Base-by-base conservation (phyloP, 2,888 invertebrate species). In the Penaeus monodon region DNA sequence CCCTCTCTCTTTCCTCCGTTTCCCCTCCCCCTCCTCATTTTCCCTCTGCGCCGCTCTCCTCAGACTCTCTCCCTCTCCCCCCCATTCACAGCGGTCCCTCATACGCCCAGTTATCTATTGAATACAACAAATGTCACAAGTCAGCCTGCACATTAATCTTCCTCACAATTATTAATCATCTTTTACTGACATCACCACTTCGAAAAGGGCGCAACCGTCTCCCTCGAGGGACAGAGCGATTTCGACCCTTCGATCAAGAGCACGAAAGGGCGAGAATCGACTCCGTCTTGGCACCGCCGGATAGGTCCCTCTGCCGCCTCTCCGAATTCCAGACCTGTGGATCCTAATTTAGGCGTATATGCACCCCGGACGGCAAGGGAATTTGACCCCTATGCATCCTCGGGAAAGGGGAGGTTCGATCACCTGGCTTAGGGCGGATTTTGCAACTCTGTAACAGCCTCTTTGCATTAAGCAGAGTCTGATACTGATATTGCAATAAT, bases 81-180 rank as follows among this genome's bases (percentile, higher is more conserved):
- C 17, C 33, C 73, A 29, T 73, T 33, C 27, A 70, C 70, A 17
- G 65, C 29, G 65, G 80, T 38, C 80, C 78, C 80, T 64, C 80
- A 85, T 85, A 80, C 74, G 80, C 85, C 85, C 38, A 80, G 85
- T 88, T 88, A 88, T 88, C 88, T 88, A 88, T 88, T 88, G 88
- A 88, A 84, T 88, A 84, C 88, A 88, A 88, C 88, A 88, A 84
- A 88, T 84, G 84, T 88, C 88, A 88, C 80, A 84, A 88, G 84
- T 88, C 80, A 81, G 84, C 76, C 80, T 84, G 80, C 79, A 88
- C 88, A 88, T 88, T 88, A 84, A 88, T 88, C 88, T 88, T 84
- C 74, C 80, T 33, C 65, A 73, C 84, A 80, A 88, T 88, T 88
- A 88, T 44, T 44, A 44, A 88, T 88, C 88, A 88, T 88, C 74